Evolutionary conservation across 1,140 invertebrate genomes (phyloP), one percentile per base, ranked within the genome.

Genomic region (Episyrphus balteatus): DNA sequence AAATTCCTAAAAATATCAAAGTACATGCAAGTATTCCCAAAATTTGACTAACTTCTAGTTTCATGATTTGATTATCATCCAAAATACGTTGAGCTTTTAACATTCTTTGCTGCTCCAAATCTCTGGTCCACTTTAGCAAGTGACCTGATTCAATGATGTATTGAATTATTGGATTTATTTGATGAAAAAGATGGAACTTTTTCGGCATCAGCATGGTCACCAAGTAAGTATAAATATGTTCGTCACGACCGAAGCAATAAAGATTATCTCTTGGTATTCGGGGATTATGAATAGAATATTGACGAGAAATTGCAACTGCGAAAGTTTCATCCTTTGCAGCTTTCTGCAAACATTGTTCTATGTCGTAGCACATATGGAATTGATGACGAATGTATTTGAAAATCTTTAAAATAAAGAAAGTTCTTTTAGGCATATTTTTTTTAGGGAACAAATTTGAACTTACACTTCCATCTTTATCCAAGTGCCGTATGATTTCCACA

Each of bases 111-210:
- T 51, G 48, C 57, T 65, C 62, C 47, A 65, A 32, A 26, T 66
- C 62, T 0, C 62, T 42, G 0, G 60, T 55, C 62, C 62, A 66
- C 39, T 66, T 66, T n/a, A 66, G 58, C 60, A 66, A 55, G 30
- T 66, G 62, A 0, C 62, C 62, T 41, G 62, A 66, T 40, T 66
- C 62, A 13, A 63, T 66, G 13, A 66, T 55, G 12, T 62, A 53
- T 37, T 62, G 59, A n/a, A 66, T 60, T 2, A 66, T 51, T 0
- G 53, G 55, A 51, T 66, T 66, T 18, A 66, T 63, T 42, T 63
- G 58, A 18, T 57, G 58, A 33, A 66, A 37, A 9, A 66, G 26
- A 51, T 66, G 62, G 11, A 54, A 63, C 41, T 66, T 63, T 47
- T 60, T 63, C 1, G 62, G 62, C 43, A 66, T 44, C 50, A 66